Evolutionary conservation across 23 tunicate species (phyloP), one percentile per base, ranked within the genome.

Genomic region (Ascidia mentula): DNA sequence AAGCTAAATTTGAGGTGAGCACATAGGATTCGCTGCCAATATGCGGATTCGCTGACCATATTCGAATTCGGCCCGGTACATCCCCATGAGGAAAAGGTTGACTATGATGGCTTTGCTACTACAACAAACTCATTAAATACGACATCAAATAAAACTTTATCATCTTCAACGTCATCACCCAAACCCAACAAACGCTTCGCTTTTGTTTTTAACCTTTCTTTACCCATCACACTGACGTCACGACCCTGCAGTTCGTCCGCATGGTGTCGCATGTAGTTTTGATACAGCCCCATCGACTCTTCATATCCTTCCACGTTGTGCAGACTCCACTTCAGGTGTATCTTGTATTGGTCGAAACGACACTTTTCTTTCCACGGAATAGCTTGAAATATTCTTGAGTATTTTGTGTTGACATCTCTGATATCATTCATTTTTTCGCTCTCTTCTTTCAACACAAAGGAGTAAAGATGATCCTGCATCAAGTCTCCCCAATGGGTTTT

Each of bases 361-460:
- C 34, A n/a, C 32, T 82, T 82, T 60, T 45, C 35, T 0, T 40
- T 5, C 45, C 45, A 82, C 0, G 79, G 79, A 59, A 82, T 82
- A 5, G 79, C 72, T 13, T 82, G 18, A 35, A 40, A 72, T 7
- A 73, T 53, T 40, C 46, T 37, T 6, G 32, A 24, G 32, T 73
- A 82, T 72, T 34, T 32, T 22, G 33, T 46, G 17, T 17, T n/a
- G 32, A 37, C 79, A 30, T 73, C 72, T 31, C 34, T 9, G 39
- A 22, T 2, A 0, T 61, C 37, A 32, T 0, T 5, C 33, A n/a
- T 33, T 31, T 45, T 77, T 0, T 17, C 37, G 31, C 30, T 18
- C 18, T 78, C 38, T 6, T 31, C 31, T n/a, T 34, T 17, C 1
- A 79, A 5, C 8, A 40, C 72, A 32, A 60, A 38, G 2, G 30